Evolutionary conservation across 1,140 invertebrate species (phyloP), one percentile per base, ranked within the genome.

Genomic region (Lepidotrigona ventralis): DNA sequence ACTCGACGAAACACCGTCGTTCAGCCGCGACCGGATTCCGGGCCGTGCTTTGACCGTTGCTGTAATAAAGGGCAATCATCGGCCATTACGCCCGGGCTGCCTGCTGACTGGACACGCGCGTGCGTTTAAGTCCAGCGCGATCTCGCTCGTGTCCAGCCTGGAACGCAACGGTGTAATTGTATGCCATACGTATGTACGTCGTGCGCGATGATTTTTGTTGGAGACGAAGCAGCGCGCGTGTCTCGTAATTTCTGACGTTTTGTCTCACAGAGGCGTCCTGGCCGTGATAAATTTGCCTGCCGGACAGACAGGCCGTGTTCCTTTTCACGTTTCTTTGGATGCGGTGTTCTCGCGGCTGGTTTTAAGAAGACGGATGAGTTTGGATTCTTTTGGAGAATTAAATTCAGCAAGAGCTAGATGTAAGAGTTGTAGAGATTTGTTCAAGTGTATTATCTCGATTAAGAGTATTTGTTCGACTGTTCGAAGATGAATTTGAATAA

Each of bases 41-140:
- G 88, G 85, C 89, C 91, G 91, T 92, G 91, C 91, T 91, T 93
- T 91, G 91, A 92, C 92, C 92, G 91, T 92, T 91, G 90, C 89
- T 86, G 91, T 90, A 93, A 93, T 93, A 92, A 92, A 93, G 92
- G 91, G 91, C 91, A 93, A 93, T 93, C 91, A 92, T 92, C 91
- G 90, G 89, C 91, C 92, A 93, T 93, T 92, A 93, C 89, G 87
- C 85, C 39, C 74, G 84, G 79, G 85, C 85, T 71, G 79, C 79
- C 90, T 89, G 89, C 76, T 29, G 64, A 29, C 53, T 80, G 84
- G 39, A 79, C 71, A 54, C 26, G 77, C 33, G 83, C 74, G 71
- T 81, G 64, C 58, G 64, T 77, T 69, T 58, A 80, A 58, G 39
- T 51, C 53, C 19, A 8, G 39, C 0, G 12, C 29, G 66, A 17